A percentile compares a stretch with the other conserved stretches of the same genome.
These are phyloP conservation scores for Achlya flavicornis DNA, from an alignment of 2,888 invertebrate species.

Conservation along the genomic window DNA sequence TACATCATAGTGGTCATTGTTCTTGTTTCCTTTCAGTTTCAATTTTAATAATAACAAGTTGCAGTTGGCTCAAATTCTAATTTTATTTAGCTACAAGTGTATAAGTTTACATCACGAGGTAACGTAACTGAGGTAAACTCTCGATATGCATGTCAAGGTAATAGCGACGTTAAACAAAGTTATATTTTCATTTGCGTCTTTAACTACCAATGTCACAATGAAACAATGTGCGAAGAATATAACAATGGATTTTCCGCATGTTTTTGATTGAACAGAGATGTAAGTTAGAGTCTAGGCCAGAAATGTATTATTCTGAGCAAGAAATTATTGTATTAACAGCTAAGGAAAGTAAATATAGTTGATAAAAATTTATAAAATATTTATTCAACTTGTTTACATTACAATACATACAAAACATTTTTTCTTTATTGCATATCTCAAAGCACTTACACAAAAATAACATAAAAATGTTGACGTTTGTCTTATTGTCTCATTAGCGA, in stretches of 20 bases:
- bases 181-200: background rate
- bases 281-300: background rate
- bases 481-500: no score
- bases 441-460: no score
- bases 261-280: background rate
- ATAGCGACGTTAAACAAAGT: background rate
- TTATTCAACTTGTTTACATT: no score
- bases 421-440: no score
- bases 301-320: background rate
- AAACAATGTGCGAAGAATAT: background rate
- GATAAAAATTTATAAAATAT: no score
- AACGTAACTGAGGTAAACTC: background rate
- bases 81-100: no score
- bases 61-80: background rate
- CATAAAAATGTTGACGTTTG: no score
- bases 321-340: background rate
- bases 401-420: no score
- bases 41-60: background rate
- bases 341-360: background rate
- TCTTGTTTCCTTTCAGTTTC: background rate
- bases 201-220: background rate
- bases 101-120: background rate
- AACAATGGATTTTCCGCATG: background rate
- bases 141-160: background rate
- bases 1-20: conserved; percentile 9